Base-by-base conservation (phyloP, 2,888 invertebrate genomes). In the Ferdinandea cuprea region DNA sequence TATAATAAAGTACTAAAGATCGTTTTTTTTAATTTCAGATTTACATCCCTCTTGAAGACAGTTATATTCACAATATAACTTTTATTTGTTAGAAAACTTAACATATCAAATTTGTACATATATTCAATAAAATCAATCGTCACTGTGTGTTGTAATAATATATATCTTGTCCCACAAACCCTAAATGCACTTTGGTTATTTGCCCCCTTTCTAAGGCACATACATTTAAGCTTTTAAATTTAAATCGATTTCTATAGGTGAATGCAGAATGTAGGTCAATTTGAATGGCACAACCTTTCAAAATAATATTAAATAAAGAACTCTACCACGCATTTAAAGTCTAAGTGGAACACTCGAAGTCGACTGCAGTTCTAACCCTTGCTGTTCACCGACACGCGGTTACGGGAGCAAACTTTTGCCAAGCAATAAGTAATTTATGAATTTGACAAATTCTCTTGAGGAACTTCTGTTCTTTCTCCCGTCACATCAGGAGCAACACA, bases 341-440 rank as follows among this genome's bases (percentile, higher is more conserved):
- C 28, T 40, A 48, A 54, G 19, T 19, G 8, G 35, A 52, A 32
- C 52, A 35, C 21, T 32, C n/a, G 5, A 19, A 46, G 35, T 28
- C 8, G 15, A 63, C 28, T 63, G 72, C 63, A 72, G 42, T 35
- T 25, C 25, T 25, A 25, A 25, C 5, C 5, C 25, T 25, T 25
- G 25, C 25, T 25, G 25, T 25, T 61, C 32, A 48, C 30, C 50
- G 25, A 59, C 65, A 73, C 59, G 66, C 44, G 66, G 79, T 73
- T 59, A 44, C 28, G 15, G 65, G 28, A n/a, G 11, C 28, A 66
- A 73, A 78, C 66, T 73, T 73, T 66, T 25, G n/a, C 25, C 79
- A 66, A 37, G 54, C 68, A 68, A 74, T 79, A 79, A 74, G 54
- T 68, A 80, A 80, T 80, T 76, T 80, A 80, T 80, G 80, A 77